Evolutionary conservation across 2,797 vertebrate genomes (phyloP).

Genomic region (Anableps anableps): DNA sequence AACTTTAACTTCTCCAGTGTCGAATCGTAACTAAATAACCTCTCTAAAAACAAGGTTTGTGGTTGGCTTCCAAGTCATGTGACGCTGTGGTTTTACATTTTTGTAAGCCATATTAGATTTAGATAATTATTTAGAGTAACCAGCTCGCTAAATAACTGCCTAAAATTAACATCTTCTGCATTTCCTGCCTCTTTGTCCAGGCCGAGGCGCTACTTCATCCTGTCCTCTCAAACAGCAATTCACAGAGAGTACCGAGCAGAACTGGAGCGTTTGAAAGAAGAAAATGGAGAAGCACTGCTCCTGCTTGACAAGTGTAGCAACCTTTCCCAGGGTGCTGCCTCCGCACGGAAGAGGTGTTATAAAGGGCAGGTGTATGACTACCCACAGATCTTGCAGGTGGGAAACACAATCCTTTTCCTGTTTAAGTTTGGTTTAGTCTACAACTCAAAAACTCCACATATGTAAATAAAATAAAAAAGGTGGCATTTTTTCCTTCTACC

Average conservation of each 20-base stretch:
- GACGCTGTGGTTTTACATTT: neutral
- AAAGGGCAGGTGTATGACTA: constrained; percentile 93
- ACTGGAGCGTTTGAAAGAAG: constrained; percentile 90
- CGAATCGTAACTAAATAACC: constrained; percentile 16
- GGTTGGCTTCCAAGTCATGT: neutral
- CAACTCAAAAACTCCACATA: neutral
- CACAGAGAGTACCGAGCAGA: constrained; percentile 92
- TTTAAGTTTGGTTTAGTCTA: neutral
- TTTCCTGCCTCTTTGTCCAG: constrained; percentile 65
- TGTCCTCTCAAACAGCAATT: constrained; percentile 91
- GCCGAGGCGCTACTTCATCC: constrained; percentile 89
- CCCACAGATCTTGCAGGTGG: constrained; percentile 95
- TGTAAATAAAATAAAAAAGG: neutral
- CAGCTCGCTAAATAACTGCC: neutral
- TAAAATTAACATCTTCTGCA: neutral
- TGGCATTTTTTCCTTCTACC: neutral
- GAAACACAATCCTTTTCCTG: constrained; percentile 2
- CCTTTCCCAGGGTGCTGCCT: constrained; percentile 88
- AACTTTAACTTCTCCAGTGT: neutral
- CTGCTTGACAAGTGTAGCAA: constrained; percentile 94
- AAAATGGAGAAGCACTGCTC: constrained; percentile 90
- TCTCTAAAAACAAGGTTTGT: neutral
- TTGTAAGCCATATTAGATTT: neutral
- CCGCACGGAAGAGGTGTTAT: constrained; percentile 88
- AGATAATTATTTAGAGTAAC: neutral